These are phyloP conservation scores for Cataglyphis hispanica DNA, from an alignment of 1,140 invertebrate species.

Conservation along the genomic window DNA sequence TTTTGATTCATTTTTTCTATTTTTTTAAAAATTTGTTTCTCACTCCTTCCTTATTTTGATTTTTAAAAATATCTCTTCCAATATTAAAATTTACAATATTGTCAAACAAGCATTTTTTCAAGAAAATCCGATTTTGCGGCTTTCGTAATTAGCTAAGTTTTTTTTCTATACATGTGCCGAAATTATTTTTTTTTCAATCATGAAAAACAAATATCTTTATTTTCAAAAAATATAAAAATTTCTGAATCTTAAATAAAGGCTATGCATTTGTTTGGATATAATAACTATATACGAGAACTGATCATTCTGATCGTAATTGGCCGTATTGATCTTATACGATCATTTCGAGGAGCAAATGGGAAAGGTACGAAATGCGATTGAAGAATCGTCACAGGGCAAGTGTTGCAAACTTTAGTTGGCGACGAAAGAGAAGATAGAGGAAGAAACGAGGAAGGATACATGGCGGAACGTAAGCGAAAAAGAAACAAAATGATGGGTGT, in stretches of 20 bases:
- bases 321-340: conserved; percentile 59
- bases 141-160: neutral
- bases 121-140: neutral
- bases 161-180: neutral
- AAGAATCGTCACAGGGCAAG: conserved; percentile 60
- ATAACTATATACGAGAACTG: conserved; percentile 22
- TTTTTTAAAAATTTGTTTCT: neutral
- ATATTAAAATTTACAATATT: conserved; percentile 23
- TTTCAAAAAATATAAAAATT: conserved; percentile 8
- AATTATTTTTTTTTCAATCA: neutral
- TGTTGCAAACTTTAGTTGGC: conserved; percentile 61
- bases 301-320: conserved; percentile 65
- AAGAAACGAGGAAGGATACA: conserved; percentile 25
- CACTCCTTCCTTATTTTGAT: neutral
- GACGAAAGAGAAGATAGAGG: conserved; percentile 62
- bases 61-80: neutral
- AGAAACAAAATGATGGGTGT: neutral
- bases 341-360: conserved; percentile 47
- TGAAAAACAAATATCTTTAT: neutral
- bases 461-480: neutral
- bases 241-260: conserved; percentile 1
- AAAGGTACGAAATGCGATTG: conserved; percentile 26
- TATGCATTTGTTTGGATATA: neutral
- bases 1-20: neutral
- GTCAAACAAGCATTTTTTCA: neutral